phyloP scores from a whole-genome alignment of 1,140 invertebrate genomes.

The Ctenoplectra terminalis region DNA sequence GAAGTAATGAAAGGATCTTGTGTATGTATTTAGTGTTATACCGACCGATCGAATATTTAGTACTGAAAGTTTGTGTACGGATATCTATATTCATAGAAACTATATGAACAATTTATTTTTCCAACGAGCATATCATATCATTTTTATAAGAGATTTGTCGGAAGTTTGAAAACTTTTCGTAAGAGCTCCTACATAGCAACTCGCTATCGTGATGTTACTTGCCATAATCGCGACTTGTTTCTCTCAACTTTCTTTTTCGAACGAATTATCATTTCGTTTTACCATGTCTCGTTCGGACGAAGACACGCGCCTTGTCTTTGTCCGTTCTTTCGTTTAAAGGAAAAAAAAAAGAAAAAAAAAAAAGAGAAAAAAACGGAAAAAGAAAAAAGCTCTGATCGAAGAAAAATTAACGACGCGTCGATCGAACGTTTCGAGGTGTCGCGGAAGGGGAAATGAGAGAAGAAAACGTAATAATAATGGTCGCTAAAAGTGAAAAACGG shows the following conservation, averaged over 20 bases:
- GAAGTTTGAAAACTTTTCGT: slow-evolving; percentile 63
- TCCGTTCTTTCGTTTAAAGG: slow-evolving; percentile 1
- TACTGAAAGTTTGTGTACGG: slow-evolving; percentile 75
- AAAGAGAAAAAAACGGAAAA: too few species aligned
- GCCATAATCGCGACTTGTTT: slow-evolving; percentile 55
- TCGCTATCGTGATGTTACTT: slow-evolving; percentile 59
- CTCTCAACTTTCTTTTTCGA: slow-evolving; percentile 1
- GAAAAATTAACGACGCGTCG: neutral
- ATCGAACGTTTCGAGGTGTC: neutral
- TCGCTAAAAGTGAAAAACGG: neutral
- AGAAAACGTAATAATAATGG: neutral
- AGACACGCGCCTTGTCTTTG: neutral
- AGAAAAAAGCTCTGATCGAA: slow-evolving; percentile 9
- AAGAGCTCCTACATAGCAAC: slow-evolving; percentile 49
- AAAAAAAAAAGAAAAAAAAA: too few species aligned
- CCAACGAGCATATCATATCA: slow-evolving; percentile 83
- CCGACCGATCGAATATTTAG: slow-evolving; percentile 67
- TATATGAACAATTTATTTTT: slow-evolving; percentile 83
- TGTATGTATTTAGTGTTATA: slow-evolving; percentile 73
- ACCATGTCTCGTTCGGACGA: neutral
- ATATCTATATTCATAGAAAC: slow-evolving; percentile 81
- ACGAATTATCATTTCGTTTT: neutral
- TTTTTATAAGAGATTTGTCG: slow-evolving; percentile 81
- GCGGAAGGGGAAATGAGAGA: neutral
- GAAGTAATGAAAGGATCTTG: slow-evolving; percentile 67